These are phyloP conservation scores for Luscinia megarhynchos DNA, from an alignment of 2,797 vertebrate genomes.

Conservation along the genomic window DNA sequence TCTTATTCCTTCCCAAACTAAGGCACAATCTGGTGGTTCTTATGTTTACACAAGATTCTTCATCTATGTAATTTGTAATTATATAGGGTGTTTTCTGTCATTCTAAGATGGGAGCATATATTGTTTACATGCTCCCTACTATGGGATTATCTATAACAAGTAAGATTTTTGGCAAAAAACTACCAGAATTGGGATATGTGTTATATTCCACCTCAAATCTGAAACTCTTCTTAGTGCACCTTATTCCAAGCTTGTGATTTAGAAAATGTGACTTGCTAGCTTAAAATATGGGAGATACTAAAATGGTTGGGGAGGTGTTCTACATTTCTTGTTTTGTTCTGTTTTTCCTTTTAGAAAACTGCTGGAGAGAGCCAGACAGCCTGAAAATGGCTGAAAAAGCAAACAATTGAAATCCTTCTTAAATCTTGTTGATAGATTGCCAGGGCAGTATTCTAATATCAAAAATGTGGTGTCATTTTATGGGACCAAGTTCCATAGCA, in stretches of 20 bases:
- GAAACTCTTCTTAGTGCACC: conserved; percentile 64
- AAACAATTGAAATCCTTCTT: background rate
- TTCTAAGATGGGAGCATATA: background rate
- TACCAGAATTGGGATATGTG: background rate
- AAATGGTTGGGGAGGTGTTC: background rate
- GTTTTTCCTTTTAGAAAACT: conserved; percentile 23
- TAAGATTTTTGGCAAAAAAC: conserved; percentile 25
- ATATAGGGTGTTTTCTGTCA: conserved; percentile 47
- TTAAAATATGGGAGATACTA: background rate
- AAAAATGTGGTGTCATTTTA: background rate
- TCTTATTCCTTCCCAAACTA: conserved; percentile 22
- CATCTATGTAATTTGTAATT: conserved; percentile 23
- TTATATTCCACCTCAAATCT: conserved; percentile 29
- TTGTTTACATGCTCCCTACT: background rate
- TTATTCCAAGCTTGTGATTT: conserved; percentile 60
- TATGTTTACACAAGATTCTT: conserved; percentile 49
- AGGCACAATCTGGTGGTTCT: conserved; percentile 31
- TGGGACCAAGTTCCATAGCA: background rate
- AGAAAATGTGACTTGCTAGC: conserved; percentile 44
- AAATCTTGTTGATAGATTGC: background rate
- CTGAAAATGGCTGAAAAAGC: background rate
- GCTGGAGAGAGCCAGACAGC: conserved; percentile 18
- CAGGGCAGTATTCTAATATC: background rate
- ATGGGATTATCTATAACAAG: background rate
- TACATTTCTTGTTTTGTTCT: background rate